Evolutionary conservation across 2,797 vertebrate species (phyloP), one percentile per base, ranked within the genome.

Genomic region (Myotis findleyi): DNA sequence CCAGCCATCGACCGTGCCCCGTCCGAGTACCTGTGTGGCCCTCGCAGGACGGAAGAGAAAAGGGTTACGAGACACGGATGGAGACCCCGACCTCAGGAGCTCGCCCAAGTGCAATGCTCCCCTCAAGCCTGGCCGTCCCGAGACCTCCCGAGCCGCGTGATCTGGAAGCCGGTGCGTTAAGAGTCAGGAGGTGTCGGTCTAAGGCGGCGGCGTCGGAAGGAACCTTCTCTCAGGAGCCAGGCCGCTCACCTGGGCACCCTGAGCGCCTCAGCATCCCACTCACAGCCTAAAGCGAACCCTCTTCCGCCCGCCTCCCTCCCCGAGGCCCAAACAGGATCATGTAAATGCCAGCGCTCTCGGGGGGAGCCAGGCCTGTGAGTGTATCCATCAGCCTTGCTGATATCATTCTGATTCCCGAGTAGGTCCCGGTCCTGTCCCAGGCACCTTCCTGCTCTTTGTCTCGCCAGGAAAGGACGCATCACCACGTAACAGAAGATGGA

Each of bases 401-500:
- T 75, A 38, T 51, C 36, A 71, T 57, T 79, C 93, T 66, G 87
- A 69, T 47, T 68, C 71, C 57, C 30, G 12, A 80, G 33, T 20
- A 38, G n/a, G 44, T 6, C 18, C 16, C 16, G 51, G 17, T 5
- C 18, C 16, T 0, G 18, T 53, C 51, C 68, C 20, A 3, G 9
- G 68, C 47, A 73, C 33, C 73, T 68, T 91, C 83, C 69, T 87
- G 72, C 64, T 51, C 72, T 92, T 96, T 87, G 84, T 64, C 30
- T 79, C 13, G 0, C 30, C 44, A 44, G 87, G 86, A 93, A 91
- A 95, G 90, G 87, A 82, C 30, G 7, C 23, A 41, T 51, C 64
- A 93, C 62, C 72, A 66, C 87, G 71, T 81, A 77, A 92, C 75
- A 92, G 69, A 73, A 97, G 79, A 47, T 3, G 68, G 80, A 59